A percentile compares a stretch with the other conserved stretches of the same genome.
Evolutionary conservation across 2,888 invertebrate genomes (phyloP).

Genomic region (Anodontia alba): DNA sequence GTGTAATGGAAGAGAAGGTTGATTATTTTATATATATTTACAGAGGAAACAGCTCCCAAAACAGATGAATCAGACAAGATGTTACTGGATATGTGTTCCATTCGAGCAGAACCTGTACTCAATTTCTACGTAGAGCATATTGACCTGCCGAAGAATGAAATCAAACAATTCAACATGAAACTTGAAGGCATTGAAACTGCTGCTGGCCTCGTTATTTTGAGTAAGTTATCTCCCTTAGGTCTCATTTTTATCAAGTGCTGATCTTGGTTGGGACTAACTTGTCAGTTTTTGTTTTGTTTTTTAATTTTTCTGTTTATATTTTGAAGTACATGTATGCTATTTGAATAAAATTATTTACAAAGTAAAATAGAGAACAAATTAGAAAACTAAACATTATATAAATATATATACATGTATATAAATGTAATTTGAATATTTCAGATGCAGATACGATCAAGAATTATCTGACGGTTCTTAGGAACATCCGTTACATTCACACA

Average conservation of each 20-base stretch:
- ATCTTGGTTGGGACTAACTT: too few relatives aligned
- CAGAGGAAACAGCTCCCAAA: constrained; percentile 69
- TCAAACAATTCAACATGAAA: constrained; percentile 88
- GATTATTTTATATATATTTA: constrained; percentile 16
- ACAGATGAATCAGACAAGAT: constrained; percentile 85
- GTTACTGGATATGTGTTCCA: constrained; percentile 95
- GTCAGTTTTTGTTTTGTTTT: too few relatives aligned
- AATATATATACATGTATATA: too few relatives aligned
- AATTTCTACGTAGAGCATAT: constrained; percentile 98
- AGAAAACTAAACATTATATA: too few relatives aligned
- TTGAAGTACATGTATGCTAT: too few relatives aligned
- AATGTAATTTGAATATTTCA: too few relatives aligned
- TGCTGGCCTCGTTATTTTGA: constrained; percentile 86
- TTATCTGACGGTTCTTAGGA: constrained; percentile 87
- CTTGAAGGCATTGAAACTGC: constrained; percentile 94
- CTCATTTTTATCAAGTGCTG: too few relatives aligned
- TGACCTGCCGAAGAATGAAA: constrained; percentile 90
- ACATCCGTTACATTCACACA: constrained; percentile 96
- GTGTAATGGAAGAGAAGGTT: too few relatives aligned
- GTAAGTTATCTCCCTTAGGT: constrained; percentile 65
- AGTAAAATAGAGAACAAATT: too few relatives aligned
- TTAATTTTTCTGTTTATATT: too few relatives aligned
- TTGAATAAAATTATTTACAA: too few relatives aligned
- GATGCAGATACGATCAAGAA: constrained; percentile 85
- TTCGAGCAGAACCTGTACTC: constrained; percentile 96